phyloP scores from a whole-genome alignment of 2,888 invertebrate genomes.

The Ryuthela nishihirai region DNA sequence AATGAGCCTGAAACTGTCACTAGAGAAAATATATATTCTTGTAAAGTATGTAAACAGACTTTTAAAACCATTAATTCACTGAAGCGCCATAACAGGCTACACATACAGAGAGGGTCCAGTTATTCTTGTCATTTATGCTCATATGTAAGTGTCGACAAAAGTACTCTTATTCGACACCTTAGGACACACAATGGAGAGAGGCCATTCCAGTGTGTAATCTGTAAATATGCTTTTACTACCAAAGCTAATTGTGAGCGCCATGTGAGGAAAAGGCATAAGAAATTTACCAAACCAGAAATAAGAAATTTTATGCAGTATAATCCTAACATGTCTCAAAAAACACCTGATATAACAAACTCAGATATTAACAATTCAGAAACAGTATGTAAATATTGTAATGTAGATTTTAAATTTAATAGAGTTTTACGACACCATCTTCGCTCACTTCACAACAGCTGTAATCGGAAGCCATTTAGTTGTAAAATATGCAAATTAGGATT shows the following conservation, averaged over 20 bases:
- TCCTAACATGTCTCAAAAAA: constrained; percentile 43
- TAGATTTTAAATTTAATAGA: constrained; percentile 52
- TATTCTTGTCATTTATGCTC: constrained; percentile 92
- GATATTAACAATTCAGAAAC: constrained; percentile 47
- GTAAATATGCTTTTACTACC: constrained; percentile 94
- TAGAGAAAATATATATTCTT: constrained; percentile 49
- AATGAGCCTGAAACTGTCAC: constrained; percentile 17
- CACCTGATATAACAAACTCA: constrained; percentile 22
- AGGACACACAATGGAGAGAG: constrained; percentile 92
- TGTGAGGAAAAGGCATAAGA: constrained; percentile 83
- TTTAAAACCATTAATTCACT: constrained; percentile 84
- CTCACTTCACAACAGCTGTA: constrained; percentile 48
- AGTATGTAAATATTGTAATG: constrained; percentile 52
- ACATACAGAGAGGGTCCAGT: constrained; percentile 48
- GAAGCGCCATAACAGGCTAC: constrained; percentile 76
- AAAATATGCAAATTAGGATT: constrained; percentile 50
- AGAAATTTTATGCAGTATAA: constrained; percentile 66
- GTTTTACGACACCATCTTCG: constrained; percentile 52
- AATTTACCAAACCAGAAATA: constrained; percentile 79
- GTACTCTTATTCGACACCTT: constrained; percentile 85
- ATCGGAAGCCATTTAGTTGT: constrained; percentile 51
- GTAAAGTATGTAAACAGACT: constrained; percentile 78
- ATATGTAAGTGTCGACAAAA: constrained; percentile 83
- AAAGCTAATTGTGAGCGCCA: constrained; percentile 97
- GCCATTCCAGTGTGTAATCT: constrained; percentile 91